A percentile compares a stretch with the other conserved stretches of the same genome.
These are phyloP conservation scores for Rhynchotus rufescens DNA, from an alignment of 2,797 vertebrate species.

Conservation along the genomic window DNA sequence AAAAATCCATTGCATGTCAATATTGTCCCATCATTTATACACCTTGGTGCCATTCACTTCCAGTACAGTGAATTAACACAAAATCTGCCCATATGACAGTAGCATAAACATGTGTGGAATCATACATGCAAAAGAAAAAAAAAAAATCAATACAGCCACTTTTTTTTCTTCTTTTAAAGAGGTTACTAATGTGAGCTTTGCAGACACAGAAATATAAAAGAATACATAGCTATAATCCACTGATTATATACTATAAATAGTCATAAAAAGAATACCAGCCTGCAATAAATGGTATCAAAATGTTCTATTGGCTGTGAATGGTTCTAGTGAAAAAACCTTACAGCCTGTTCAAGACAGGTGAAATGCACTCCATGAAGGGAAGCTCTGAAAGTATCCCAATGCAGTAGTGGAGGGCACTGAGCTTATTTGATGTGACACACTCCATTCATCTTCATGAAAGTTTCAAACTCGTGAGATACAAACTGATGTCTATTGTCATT, in stretches of 20 bases:
- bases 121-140: slow-evolving; percentile 12
- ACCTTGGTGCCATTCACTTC: background rate
- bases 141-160: background rate
- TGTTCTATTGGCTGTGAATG: background rate
- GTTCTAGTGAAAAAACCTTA: background rate
- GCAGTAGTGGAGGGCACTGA: background rate
- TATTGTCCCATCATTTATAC: background rate
- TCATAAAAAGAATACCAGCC: background rate
- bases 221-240: background rate
- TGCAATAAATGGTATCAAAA: background rate
- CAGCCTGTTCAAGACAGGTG: background rate
- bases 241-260: background rate
- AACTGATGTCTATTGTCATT: slow-evolving; percentile 54
- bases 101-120: background rate
- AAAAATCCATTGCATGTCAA: background rate
- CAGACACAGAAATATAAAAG: background rate
- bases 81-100: background rate
- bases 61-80: background rate
- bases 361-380: background rate
- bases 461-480: slow-evolving; percentile 51
- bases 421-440: slow-evolving; percentile 55
- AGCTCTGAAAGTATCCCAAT: background rate
- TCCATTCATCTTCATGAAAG: slow-evolving; percentile 68
- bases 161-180: background rate
- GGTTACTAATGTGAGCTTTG: background rate